Evolutionary conservation across 64 coral and sea anemone genomes (phyloP).

Genomic region (Astreopora myriophthalma): DNA sequence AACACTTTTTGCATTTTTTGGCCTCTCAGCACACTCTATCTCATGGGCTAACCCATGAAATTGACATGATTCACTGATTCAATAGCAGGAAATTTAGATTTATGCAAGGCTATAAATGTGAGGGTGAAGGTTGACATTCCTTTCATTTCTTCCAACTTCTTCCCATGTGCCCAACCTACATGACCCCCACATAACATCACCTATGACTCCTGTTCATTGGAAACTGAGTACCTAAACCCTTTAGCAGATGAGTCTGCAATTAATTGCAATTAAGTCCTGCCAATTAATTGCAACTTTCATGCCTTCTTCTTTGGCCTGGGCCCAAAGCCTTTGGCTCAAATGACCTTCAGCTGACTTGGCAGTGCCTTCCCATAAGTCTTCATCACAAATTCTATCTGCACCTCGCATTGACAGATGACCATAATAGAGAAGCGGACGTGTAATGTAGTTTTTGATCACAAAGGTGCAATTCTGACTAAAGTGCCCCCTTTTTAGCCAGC

Average conservation of each 20-base stretch:
- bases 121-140: neutral
- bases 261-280: too few species aligned
- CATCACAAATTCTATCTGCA: slow-evolving; percentile 53
- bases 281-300: slow-evolving; percentile 13
- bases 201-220: neutral
- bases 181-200: slow-evolving; percentile 43
- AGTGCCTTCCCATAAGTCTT: slow-evolving; percentile 2
- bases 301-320: slow-evolving; percentile 2
- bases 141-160: slow-evolving; percentile 28
- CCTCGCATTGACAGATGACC: too few species aligned
- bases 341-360: slow-evolving; percentile 32
- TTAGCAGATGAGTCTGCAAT: slow-evolving; percentile 3
- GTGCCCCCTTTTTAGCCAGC: slow-evolving; percentile 40
- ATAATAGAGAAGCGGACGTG: slow-evolving; percentile 63
- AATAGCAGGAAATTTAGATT: slow-evolving; percentile 22
- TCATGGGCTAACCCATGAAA: slow-evolving; percentile 61
- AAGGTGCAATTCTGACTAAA: slow-evolving; percentile 59
- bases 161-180: slow-evolving; percentile 55
- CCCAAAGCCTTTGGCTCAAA: slow-evolving; percentile 12
- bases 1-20: slow-evolving; percentile 23
- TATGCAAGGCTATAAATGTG: slow-evolving; percentile 37
- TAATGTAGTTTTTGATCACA: slow-evolving; percentile 40
- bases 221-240: slow-evolving; percentile 1
- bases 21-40: slow-evolving; percentile 51
- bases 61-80: slow-evolving; percentile 34